A percentile compares a stretch with the other conserved stretches of the same genome.
Conservation (phyloP, 2,888 invertebrate genomes). For the Tetragnatha montana region DNA sequence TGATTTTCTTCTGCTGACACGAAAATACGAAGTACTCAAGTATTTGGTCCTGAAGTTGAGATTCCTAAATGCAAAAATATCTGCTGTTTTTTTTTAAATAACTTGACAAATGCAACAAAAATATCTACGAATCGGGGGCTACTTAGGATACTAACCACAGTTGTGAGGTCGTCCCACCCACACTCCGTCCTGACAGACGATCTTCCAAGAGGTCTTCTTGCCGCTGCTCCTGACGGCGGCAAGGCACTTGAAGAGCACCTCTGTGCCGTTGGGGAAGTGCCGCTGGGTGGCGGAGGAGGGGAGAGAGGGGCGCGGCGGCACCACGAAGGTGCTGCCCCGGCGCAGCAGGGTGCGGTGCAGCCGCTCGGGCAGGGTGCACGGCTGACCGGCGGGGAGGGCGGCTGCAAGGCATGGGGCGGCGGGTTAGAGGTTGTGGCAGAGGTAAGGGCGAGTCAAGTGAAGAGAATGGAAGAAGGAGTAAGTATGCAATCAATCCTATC, state of each 20-base stretch:
- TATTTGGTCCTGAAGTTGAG: too few species aligned
- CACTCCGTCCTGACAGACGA: conserved; percentile 88
- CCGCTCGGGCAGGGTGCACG: conserved; percentile 63
- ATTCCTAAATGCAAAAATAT: too few species aligned
- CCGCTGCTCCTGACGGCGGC: conserved; percentile 81
- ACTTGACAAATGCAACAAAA: too few species aligned
- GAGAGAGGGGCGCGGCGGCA: conserved; percentile 32
- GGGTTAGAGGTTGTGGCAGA: not conserved
- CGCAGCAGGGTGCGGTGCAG: conserved; percentile 63
- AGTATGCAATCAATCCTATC: not conserved
- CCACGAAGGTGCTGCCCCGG: conserved; percentile 65
- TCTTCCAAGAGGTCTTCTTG: conserved; percentile 88
- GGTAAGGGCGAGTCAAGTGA: not conserved
- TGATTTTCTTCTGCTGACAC: too few species aligned
- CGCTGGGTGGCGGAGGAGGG: conserved; percentile 25
- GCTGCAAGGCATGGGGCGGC: conserved; percentile 20
- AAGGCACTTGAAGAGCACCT: conserved; percentile 89
- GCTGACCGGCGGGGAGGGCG: not conserved
- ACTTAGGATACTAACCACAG: conserved; percentile 81
- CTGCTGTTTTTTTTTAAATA: too few species aligned
- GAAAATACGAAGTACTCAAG: too few species aligned
- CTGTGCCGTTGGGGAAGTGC: conserved; percentile 84
- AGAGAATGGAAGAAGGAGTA: not conserved
- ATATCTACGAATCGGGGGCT: too few species aligned
- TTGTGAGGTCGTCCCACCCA: conserved; percentile 89